phyloP scores from a whole-genome alignment of 2,797 vertebrate genomes.

The Glossophaga mutica region DNA sequence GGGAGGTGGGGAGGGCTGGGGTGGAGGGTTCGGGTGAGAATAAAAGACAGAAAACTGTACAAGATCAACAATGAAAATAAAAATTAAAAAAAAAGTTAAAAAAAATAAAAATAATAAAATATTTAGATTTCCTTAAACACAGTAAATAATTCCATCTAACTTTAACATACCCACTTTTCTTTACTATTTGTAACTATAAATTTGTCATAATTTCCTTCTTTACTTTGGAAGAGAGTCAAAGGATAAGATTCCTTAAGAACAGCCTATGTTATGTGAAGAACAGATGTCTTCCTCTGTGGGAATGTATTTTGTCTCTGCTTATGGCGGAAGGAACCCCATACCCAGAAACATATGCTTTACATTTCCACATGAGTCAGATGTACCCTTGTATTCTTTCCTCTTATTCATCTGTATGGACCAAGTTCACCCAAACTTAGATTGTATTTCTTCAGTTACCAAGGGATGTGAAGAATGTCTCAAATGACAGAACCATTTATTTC shows the following conservation, averaged over 20 bases:
- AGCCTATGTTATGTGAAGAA: not conserved
- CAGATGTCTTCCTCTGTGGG: not conserved
- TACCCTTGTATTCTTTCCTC: not conserved
- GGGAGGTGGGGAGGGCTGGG: no score
- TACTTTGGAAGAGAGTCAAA: not conserved
- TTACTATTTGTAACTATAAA: not conserved
- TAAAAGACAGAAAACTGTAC: no score
- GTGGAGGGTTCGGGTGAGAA: no score
- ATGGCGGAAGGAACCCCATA: not conserved
- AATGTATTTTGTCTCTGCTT: not conserved
- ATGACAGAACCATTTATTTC: not conserved
- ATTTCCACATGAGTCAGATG: not conserved
- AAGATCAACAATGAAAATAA: no score
- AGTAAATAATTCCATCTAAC: not conserved
- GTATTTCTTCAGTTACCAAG: not conserved
- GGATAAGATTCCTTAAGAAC: not conserved
- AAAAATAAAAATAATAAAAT: no score
- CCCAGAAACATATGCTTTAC: not conserved
- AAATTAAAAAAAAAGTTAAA: no score
- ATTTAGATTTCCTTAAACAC: not conserved
- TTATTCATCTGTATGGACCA: not conserved
- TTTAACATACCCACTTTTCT: not conserved
- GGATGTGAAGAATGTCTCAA: not conserved
- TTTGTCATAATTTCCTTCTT: not conserved
- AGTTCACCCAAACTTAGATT: not conserved